Conservation (phyloP, 1,140 invertebrate genomes). For the Drosophila gunungcola region DNA sequence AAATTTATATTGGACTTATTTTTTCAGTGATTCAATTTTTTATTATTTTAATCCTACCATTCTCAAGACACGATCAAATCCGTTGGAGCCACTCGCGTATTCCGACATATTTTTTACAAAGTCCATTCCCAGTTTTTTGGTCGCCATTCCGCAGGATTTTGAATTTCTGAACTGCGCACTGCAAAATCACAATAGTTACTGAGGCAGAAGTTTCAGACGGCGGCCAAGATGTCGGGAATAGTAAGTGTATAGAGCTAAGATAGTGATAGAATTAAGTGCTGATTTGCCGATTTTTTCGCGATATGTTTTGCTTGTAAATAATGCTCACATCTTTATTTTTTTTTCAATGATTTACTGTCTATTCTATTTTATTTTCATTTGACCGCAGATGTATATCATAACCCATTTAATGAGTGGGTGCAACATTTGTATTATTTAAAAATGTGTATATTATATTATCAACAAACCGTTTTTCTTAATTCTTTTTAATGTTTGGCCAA, state of each 20-base stretch:
- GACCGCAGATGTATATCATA: too few relatives aligned
- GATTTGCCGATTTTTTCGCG: neutral
- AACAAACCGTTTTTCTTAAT: neutral
- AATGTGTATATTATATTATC: neutral
- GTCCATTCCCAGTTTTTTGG: conserved; percentile 82
- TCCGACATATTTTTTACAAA: conserved; percentile 80
- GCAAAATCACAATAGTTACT: conserved; percentile 37
- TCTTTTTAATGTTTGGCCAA: neutral
- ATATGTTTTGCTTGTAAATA: conserved; percentile 17
- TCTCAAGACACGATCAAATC: conserved; percentile 85
- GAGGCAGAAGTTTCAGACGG: conserved; percentile 7
- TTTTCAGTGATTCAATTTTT: too few relatives aligned
- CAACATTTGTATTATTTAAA: neutral
- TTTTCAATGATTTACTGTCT: neutral
- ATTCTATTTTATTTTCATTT: too few relatives aligned
- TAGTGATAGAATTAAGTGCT: neutral
- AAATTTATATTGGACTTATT: too few relatives aligned
- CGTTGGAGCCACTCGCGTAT: conserved; percentile 59
- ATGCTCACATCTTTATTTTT: neutral
- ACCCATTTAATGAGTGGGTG: too few relatives aligned
- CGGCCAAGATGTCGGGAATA: conserved; percentile 29
- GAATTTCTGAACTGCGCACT: conserved; percentile 26
- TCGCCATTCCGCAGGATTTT: conserved; percentile 54
- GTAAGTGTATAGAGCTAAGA: conserved; percentile 32
- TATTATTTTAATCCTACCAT: conserved; percentile 81